Evolutionary conservation across 2,797 vertebrate genomes (phyloP).

Genomic region (Telmatherina bonti): DNA sequence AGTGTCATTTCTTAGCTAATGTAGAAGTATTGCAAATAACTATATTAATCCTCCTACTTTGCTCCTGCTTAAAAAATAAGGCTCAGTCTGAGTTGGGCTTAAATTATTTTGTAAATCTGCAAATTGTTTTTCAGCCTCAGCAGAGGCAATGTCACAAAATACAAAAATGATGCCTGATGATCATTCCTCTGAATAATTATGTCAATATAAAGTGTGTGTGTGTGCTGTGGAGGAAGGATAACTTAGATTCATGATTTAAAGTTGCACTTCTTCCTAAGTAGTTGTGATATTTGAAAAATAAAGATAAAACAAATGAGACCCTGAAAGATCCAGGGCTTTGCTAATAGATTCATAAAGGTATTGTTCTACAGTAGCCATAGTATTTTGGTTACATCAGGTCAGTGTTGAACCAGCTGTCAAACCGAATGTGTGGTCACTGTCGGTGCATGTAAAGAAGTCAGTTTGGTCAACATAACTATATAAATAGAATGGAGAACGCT

Average conservation of each 20-base stretch:
- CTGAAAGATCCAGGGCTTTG: constrained; percentile 9
- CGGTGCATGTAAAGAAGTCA: constrained; percentile 2
- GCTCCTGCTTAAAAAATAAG: not conserved
- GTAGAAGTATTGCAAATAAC: not conserved
- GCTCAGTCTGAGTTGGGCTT: too few relatives aligned
- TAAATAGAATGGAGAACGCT: not conserved
- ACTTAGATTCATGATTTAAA: too few relatives aligned
- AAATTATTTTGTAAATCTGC: not conserved
- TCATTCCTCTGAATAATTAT: too few relatives aligned
- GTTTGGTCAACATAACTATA: not conserved
- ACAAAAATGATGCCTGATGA: too few relatives aligned
- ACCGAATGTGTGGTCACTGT: not conserved
- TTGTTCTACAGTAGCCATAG: constrained; percentile 8
- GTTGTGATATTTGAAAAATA: not conserved
- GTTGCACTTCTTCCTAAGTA: too few relatives aligned
- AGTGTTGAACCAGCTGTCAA: constrained; percentile 42
- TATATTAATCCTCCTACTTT: not conserved
- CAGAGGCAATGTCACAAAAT: not conserved
- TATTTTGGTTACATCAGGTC: constrained; percentile 19
- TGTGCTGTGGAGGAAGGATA: too few relatives aligned
- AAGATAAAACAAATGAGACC: not conserved
- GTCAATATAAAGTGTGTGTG: too few relatives aligned
- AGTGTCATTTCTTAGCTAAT: not conserved
- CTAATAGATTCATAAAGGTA: not conserved
- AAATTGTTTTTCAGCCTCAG: too few relatives aligned